Evolutionary conservation across 2,888 invertebrate genomes (phyloP).

Genomic region (Eurytoma californica): DNA sequence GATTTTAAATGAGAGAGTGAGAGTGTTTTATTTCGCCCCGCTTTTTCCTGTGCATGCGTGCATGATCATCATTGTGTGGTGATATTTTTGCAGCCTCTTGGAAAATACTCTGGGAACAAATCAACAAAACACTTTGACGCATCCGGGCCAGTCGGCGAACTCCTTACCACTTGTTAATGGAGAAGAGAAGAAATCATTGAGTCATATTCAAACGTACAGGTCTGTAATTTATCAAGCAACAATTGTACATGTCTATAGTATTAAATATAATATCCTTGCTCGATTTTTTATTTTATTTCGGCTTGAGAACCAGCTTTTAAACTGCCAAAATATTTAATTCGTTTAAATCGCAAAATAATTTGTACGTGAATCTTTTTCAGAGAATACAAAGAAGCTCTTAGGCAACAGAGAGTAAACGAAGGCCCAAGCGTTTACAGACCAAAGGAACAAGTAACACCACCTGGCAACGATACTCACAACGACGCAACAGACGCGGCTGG

Average conservation of each 20-base stretch:
- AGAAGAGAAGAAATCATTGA: slow-evolving; percentile 82
- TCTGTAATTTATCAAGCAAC: slow-evolving; percentile 63
- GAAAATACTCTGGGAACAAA: slow-evolving; percentile 65
- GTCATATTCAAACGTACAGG: slow-evolving; percentile 87
- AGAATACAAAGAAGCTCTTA: slow-evolving; percentile 93
- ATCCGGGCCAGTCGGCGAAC: slow-evolving; percentile 63
- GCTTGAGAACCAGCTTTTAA: slow-evolving; percentile 5
- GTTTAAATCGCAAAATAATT: not conserved
- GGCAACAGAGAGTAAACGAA: slow-evolving; percentile 89
- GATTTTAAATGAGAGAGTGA: too few relatives aligned
- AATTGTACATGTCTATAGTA: slow-evolving; percentile 7
- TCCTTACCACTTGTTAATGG: slow-evolving; percentile 75
- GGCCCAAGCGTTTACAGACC: slow-evolving; percentile 82
- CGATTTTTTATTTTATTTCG: slow-evolving; percentile 43
- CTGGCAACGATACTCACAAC: slow-evolving; percentile 68
- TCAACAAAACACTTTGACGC: slow-evolving; percentile 62
- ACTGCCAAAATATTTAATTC: slow-evolving; percentile 5
- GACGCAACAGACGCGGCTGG: slow-evolving; percentile 64
- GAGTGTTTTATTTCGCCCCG: too few relatives aligned
- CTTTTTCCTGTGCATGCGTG: slow-evolving; percentile 54
- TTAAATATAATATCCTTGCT: slow-evolving; percentile 11
- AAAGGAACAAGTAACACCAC: slow-evolving; percentile 79
- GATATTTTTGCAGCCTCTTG: slow-evolving; percentile 65
- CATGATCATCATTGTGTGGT: slow-evolving; percentile 62
- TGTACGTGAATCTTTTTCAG: slow-evolving; percentile 74